Conservation (phyloP, 2,888 invertebrate species). For the Amblyjoppa proteus region DNA sequence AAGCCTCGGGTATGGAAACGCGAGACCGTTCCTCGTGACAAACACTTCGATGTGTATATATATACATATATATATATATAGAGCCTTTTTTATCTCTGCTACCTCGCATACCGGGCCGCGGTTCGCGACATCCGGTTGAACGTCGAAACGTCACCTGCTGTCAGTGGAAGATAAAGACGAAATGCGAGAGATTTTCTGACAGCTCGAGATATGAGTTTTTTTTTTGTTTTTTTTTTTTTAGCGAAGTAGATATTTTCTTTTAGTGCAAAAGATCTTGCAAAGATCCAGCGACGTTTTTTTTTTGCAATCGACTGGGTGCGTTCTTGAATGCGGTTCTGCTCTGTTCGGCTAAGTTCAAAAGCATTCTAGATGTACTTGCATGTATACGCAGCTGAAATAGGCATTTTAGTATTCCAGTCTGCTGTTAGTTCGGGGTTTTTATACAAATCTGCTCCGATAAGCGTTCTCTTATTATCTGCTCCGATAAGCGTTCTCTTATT, state of each 20-base stretch:
- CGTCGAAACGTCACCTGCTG: constrained; percentile 52
- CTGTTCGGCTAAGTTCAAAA: no score
- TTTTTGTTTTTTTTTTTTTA: background rate
- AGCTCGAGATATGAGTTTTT: background rate
- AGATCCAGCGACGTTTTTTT: no score
- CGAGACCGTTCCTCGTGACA: constrained; percentile 30
- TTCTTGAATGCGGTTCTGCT: no score
- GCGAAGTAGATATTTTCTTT: background rate
- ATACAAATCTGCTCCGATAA: no score
- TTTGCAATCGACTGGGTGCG: no score
- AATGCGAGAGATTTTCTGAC: constrained; percentile 40
- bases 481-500: no score
- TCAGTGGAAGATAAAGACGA: background rate
- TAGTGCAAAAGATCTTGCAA: background rate
- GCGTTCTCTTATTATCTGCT: no score
- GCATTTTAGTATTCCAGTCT: no score
- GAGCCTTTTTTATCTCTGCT: background rate
- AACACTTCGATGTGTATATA: background rate
- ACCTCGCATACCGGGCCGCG: background rate
- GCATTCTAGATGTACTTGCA: no score
- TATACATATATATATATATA: background rate
- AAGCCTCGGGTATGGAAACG: background rate
- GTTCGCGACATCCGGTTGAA: constrained; percentile 50
- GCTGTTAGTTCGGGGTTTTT: no score
- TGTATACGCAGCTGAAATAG: no score